Conservation (phyloP, 1,140 invertebrate genomes). For the Magallana ariakensis region DNA sequence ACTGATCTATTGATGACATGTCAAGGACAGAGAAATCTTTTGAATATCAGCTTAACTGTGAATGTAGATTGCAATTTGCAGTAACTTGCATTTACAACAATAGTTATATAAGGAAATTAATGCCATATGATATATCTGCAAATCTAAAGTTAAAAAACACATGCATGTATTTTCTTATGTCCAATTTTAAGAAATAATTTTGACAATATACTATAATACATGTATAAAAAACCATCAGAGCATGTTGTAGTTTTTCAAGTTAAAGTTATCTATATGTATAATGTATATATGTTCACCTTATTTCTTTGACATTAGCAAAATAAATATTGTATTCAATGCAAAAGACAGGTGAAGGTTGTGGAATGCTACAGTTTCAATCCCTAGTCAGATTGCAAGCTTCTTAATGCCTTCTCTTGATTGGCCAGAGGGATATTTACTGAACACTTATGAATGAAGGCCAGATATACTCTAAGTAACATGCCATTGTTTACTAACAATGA, state of each 20-base stretch:
- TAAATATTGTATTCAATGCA: background rate
- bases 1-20: background rate
- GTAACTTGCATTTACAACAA: too few species aligned
- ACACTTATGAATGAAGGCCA: conserved; percentile 18
- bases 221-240: too few species aligned
- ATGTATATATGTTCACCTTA: too few species aligned
- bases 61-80: too few species aligned
- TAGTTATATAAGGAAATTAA: too few species aligned
- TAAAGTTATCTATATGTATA: too few species aligned
- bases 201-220: too few species aligned
- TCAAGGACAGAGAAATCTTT: background rate
- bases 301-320: background rate
- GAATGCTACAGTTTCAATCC: background rate
- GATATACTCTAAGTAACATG: background rate
- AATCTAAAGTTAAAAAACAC: too few species aligned
- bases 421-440: background rate
- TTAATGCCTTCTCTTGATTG: background rate
- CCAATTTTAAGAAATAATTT: too few species aligned
- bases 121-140: too few species aligned
- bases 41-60: background rate
- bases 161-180: too few species aligned
- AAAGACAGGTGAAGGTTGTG: background rate
- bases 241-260: too few species aligned
- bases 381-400: background rate
- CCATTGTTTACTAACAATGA: background rate